Evolutionary conservation across 2,113 vertebrate genomes (phyloP), one percentile per base, ranked within the genome.

Genomic region (Dolichallabes microphthalmus): DNA sequence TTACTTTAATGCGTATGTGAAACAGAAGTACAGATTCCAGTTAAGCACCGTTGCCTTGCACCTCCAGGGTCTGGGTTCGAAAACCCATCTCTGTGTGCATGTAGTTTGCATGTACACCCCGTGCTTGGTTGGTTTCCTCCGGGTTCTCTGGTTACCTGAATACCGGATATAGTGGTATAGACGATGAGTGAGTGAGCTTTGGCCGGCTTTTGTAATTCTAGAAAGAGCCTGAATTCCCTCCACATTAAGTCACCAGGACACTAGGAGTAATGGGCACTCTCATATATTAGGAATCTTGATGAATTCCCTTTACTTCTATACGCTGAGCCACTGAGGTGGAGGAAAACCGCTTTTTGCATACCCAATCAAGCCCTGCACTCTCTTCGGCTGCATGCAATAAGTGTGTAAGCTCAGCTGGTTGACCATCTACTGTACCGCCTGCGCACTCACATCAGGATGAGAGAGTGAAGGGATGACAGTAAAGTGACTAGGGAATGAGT

Each of bases 291-390:
- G 19, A 39, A 71, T 71, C 35, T 11, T 71, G 64, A 7, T 68
- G 32, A 39, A 39, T 71, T 71, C 15, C 17, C 39, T 71, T 71
- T 74, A 74, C 11, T 50, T 13, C 22, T 39, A 12, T 71, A 69
- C 35, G 66, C 66, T 32, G 27, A 17, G 15, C 64, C 64, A 68
- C 30, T 68, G 32, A 71, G 68, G 68, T 39, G 9, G 90, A 93
- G 92, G 92, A 92, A 89, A 88, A 88, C 88, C 87, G 89, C 90
- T 92, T 93, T 92, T 89, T 89, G 87, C 85, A 79, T 87, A 80
- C 89, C 84, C 81, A 90, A 88, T 86, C 50, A 80, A 87, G 84
- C 83, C 86, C 87, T 82, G 27, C 82, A 87, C 87, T 87, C 87
- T 87, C 87, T 82, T 87, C 63, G 76, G 45, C 57, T 79, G 85